These are phyloP conservation scores for Drosophila biarmipes DNA, from an alignment of 1,140 invertebrate species.

Conservation along the genomic window DNA sequence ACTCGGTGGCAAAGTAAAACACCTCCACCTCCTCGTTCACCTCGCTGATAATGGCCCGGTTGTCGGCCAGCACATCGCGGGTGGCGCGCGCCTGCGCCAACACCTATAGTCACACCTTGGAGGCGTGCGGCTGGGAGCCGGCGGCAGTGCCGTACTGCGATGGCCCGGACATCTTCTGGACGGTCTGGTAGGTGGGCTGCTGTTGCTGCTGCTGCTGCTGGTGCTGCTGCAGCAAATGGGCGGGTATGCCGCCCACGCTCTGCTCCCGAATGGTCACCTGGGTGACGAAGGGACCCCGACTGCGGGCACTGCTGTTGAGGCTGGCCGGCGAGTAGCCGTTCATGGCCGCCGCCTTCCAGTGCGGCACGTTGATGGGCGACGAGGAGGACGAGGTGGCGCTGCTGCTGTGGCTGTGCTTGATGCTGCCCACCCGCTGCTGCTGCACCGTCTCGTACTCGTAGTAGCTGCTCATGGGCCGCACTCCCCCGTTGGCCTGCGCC, in stretches of 20 bases:
- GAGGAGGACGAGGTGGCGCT: conserved; percentile 29
- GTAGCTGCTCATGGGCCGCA: conserved; percentile 91
- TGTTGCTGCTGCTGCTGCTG: conserved; percentile 46
- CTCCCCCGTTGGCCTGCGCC: conserved; percentile 22
- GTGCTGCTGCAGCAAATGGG: conserved; percentile 39
- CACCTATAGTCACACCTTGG: conserved; percentile 84
- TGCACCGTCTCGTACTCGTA: conserved; percentile 93
- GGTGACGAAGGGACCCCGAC: conserved; percentile 86
- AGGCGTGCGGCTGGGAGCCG: conserved; percentile 77
- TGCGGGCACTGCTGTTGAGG: conserved; percentile 80
- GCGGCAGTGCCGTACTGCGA: conserved; percentile 64
- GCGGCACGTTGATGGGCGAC: conserved; percentile 74
- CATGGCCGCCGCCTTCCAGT: conserved; percentile 76
- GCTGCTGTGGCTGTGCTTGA: conserved; percentile 75
- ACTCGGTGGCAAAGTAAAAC: conserved; percentile 81
- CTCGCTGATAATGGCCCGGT: conserved; percentile 29
- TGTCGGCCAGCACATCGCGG: conserved; percentile 58
- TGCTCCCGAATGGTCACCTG: conserved; percentile 85
- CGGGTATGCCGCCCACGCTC: conserved; percentile 30
- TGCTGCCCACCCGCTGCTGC: conserved; percentile 84
- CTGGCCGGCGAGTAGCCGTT: conserved; percentile 73
- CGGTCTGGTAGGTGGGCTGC: conserved; percentile 77
- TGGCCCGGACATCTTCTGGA: conserved; percentile 59
- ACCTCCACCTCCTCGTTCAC: conserved; percentile 76
- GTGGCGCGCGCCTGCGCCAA: conserved; percentile 78